Evolutionary conservation across 2,113 vertebrate genomes (phyloP).

Genomic region (Peromyscus californicus): DNA sequence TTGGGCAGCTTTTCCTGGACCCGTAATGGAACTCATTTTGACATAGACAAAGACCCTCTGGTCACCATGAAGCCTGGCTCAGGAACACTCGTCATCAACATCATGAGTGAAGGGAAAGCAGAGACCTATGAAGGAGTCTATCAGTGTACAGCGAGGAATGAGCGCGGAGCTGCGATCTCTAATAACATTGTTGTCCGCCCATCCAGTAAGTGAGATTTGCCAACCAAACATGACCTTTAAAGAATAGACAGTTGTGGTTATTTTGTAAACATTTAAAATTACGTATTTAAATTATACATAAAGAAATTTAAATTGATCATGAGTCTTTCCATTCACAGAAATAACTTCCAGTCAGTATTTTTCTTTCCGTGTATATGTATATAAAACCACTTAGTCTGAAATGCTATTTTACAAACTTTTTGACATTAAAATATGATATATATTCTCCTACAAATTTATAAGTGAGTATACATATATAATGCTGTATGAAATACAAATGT

Average conservation of each 20-base stretch:
- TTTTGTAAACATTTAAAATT: conserved; percentile 38
- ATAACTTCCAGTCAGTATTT: background rate
- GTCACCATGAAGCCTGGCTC: conserved; percentile 94
- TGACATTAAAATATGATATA: background rate
- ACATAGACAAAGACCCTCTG: conserved; percentile 92
- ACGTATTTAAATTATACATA: conserved; percentile 12
- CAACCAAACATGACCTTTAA: conserved; percentile 34
- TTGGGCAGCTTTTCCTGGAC: conserved; percentile 96
- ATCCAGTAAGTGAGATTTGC: conserved; percentile 91
- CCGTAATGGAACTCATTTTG: conserved; percentile 96
- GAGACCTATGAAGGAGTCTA: conserved; percentile 96
- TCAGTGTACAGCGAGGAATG: conserved; percentile 96
- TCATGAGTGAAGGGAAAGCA: conserved; percentile 92
- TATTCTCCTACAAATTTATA: conserved; percentile 10
- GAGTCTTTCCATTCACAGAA: conserved; percentile 7
- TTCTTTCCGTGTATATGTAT: background rate
- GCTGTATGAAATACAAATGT: background rate
- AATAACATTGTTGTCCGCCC: conserved; percentile 95
- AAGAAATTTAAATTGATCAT: background rate
- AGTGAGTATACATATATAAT: background rate
- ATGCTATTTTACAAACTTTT: background rate
- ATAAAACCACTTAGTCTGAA: conserved; percentile 46
- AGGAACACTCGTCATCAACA: conserved; percentile 95
- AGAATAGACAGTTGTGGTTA: background rate
- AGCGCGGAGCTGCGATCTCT: conserved; percentile 96